Evolutionary conservation across 2,888 invertebrate species (phyloP).

Genomic region (Spicauda simplicius): DNA sequence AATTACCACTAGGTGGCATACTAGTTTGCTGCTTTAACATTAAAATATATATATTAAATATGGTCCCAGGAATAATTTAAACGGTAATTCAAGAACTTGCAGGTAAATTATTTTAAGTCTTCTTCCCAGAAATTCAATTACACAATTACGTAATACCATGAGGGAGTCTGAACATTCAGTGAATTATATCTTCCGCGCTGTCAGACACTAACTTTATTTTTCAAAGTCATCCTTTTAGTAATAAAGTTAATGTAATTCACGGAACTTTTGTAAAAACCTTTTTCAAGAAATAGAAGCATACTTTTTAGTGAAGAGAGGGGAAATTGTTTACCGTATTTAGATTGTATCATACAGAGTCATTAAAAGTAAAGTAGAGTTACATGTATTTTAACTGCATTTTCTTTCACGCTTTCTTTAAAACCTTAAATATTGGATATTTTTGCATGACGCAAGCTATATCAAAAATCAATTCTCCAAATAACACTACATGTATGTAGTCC

Average conservation of each 20-base stretch:
- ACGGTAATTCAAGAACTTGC: neutral
- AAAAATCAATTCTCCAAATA: neutral
- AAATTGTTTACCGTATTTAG: no score
- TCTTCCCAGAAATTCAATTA: slow-evolving; percentile 8
- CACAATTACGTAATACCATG: neutral
- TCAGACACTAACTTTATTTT: neutral
- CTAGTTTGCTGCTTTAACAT: neutral
- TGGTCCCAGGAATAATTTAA: neutral
- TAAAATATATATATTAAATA: neutral
- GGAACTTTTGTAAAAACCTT: no score
- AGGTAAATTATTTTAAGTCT: neutral
- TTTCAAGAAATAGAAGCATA: no score
- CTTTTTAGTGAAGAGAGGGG: no score
- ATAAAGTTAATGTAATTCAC: neutral
- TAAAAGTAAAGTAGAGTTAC: no score
- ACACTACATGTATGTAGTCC: neutral
- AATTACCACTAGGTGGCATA: no score
- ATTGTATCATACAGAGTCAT: no score
- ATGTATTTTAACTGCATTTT: no score
- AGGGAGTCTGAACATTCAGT: neutral
- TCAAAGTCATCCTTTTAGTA: neutral
- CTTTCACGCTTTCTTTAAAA: no score
- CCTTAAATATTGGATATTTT: no score
- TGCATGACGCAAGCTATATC: no score
- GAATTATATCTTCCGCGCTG: neutral